A percentile compares a stretch with the other conserved stretches of the same genome.
These are phyloP conservation scores for Catocala fraxini DNA, from an alignment of 2,888 invertebrate species.

Conservation along the genomic window DNA sequence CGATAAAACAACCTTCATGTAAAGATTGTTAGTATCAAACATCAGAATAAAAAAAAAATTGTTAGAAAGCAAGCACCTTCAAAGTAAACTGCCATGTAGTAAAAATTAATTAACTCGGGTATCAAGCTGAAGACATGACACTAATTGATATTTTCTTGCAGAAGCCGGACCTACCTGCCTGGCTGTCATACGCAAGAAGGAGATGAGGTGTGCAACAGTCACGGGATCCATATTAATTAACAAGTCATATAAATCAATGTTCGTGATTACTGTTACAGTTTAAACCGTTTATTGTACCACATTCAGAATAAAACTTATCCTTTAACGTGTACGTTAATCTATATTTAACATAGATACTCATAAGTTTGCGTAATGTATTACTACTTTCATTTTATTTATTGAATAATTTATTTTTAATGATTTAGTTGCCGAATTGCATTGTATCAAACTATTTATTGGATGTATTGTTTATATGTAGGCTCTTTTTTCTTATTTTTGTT, in stretches of 20 bases:
- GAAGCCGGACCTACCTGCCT: conserved; percentile 83
- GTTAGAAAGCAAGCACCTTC: no score
- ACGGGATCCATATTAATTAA: conserved; percentile 60
- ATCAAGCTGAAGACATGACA: not conserved
- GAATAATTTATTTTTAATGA: conserved; percentile 14
- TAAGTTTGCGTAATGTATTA: conserved; percentile 38
- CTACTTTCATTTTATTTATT: conserved; percentile 33
- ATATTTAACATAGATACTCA: conserved; percentile 40
- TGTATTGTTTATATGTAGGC: conserved; percentile 8
- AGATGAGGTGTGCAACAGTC: conserved; percentile 95
- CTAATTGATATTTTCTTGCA: conserved; percentile 56
- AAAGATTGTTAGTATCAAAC: no score
- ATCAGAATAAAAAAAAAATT: no score
- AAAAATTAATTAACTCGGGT: not conserved
- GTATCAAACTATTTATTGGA: conserved; percentile 17
- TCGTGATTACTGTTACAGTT: conserved; percentile 65
- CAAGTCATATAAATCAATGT: conserved; percentile 63
- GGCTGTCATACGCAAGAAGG: conserved; percentile 96
- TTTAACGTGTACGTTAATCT: conserved; percentile 19
- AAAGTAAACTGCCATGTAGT: not conserved
- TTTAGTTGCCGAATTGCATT: conserved; percentile 17
- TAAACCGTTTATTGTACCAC: conserved; percentile 57
- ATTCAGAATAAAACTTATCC: conserved; percentile 88
- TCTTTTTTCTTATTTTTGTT: not conserved
- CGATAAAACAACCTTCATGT: no score